phyloP scores from a whole-genome alignment of 1,140 invertebrate species.

The Zaprionus nigranus region DNA sequence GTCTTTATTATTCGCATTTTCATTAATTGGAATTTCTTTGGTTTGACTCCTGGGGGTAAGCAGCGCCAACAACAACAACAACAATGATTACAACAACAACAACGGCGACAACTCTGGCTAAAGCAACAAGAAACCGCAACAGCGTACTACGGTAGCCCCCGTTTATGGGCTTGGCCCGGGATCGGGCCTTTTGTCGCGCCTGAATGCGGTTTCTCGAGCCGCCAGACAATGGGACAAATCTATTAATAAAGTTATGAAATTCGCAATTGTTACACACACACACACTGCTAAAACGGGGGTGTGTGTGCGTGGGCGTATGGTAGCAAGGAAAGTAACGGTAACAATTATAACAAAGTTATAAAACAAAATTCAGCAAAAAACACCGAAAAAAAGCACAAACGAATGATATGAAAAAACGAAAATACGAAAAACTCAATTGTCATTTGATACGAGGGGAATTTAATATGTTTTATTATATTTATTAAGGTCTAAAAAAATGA shows the following conservation, averaged over 20 bases:
- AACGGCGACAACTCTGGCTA: constrained; percentile 10
- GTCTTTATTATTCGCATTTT: constrained; percentile 60
- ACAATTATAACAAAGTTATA: constrained; percentile 26
- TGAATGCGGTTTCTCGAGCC: constrained; percentile 68
- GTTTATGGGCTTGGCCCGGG: constrained; percentile 43
- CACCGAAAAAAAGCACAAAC: not conserved
- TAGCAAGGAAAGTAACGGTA: constrained; percentile 28
- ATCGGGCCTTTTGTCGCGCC: constrained; percentile 73
- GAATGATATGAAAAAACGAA: not conserved
- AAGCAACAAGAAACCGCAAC: constrained; percentile 20
- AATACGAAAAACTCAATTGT: not conserved
- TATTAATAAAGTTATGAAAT: constrained; percentile 80
- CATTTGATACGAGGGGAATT: constrained; percentile 2
- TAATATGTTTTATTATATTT: constrained; percentile 14
- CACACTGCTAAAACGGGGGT: constrained; percentile 22
- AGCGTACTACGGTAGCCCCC: constrained; percentile 43
- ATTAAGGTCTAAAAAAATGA: not conserved
- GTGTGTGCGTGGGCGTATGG: not conserved
- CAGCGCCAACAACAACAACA: constrained; percentile 17
- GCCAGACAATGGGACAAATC: constrained; percentile 68
- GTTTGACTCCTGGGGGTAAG: constrained; percentile 43
- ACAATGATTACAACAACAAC: constrained; percentile 12
- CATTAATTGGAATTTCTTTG: constrained; percentile 80
- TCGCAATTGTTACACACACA: constrained; percentile 42
- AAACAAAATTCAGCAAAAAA: constrained; percentile 18